phyloP scores from a whole-genome alignment of 2,888 invertebrate species.

The Rhopalosiphum nymphaeae region DNA sequence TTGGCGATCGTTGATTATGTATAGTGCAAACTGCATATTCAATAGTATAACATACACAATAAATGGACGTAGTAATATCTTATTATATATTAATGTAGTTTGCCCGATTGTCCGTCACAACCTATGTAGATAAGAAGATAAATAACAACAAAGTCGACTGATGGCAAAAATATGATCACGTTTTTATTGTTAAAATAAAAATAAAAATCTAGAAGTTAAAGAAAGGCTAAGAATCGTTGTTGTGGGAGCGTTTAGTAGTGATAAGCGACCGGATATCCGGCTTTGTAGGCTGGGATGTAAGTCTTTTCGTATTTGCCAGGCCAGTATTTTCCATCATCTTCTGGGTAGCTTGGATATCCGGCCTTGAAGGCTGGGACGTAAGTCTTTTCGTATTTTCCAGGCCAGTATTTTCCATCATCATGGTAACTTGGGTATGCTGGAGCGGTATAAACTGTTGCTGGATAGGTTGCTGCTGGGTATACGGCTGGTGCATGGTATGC shows the following conservation, averaged over 20 bases:
- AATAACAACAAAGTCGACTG: background rate
- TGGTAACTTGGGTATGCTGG: background rate
- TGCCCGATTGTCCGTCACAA: background rate
- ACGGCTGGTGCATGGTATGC: background rate
- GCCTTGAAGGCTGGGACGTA: background rate
- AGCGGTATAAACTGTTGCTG: background rate
- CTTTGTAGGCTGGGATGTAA: background rate
- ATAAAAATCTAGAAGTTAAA: background rate
- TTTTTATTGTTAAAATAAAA: background rate
- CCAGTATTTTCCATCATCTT: slow-evolving; percentile 37
- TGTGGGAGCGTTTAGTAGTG: background rate
- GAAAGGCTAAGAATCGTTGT: background rate
- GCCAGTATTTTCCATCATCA: slow-evolving; percentile 35
- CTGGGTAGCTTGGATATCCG: background rate
- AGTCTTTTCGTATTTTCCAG: slow-evolving; percentile 30
- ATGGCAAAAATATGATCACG: background rate
- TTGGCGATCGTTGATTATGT: too few species aligned
- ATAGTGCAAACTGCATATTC: too few species aligned
- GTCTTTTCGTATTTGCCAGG: slow-evolving; percentile 44
- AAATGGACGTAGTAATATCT: background rate
- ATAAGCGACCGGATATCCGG: slow-evolving; percentile 6
- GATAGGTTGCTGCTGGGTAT: background rate
- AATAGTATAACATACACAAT: background rate
- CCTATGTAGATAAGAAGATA: background rate
- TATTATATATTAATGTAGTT: background rate